Evolutionary conservation across 1,140 invertebrate species (phyloP).

Genomic region (Pseudomyrmex cubaensis): DNA sequence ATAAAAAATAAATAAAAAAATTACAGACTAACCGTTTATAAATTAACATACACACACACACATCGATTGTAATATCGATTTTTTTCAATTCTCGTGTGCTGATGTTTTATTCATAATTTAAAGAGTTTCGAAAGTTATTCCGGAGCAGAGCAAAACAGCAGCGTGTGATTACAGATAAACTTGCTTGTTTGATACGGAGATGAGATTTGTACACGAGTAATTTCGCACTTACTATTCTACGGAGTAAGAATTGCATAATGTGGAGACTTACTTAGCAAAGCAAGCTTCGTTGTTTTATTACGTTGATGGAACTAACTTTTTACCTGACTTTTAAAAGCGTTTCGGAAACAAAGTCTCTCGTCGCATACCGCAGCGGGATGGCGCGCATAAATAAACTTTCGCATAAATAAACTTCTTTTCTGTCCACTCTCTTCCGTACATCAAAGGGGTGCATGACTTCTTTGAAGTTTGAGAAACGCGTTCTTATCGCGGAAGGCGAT

Average conservation of each 20-base stretch:
- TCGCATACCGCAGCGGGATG: constrained; percentile 13
- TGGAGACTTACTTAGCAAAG: neutral
- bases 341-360: constrained; percentile 12
- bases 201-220: neutral
- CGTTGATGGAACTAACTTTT: constrained; percentile 22
- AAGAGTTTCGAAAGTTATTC: too few relatives aligned
- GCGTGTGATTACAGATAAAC: neutral
- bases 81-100: neutral
- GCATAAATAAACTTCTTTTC: constrained; percentile 23
- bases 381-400: constrained; percentile 35
- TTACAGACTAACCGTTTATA: neutral
- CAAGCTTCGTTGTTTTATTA: constrained; percentile 1
- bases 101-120: too few relatives aligned
- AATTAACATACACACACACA: too few relatives aligned
- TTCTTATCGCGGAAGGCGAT: constrained; percentile 5
- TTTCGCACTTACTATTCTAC: neutral
- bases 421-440: neutral
- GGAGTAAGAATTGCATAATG: neutral
- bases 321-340: neutral
- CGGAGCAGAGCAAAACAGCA: neutral
- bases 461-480: constrained; percentile 2
- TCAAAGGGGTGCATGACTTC: constrained; percentile 19
- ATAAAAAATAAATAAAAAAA: neutral
- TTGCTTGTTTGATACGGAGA: neutral
- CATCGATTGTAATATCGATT: too few relatives aligned